Conservation (phyloP, 1,140 invertebrate species). For the Caenorhabditis tropicalis region DNA sequence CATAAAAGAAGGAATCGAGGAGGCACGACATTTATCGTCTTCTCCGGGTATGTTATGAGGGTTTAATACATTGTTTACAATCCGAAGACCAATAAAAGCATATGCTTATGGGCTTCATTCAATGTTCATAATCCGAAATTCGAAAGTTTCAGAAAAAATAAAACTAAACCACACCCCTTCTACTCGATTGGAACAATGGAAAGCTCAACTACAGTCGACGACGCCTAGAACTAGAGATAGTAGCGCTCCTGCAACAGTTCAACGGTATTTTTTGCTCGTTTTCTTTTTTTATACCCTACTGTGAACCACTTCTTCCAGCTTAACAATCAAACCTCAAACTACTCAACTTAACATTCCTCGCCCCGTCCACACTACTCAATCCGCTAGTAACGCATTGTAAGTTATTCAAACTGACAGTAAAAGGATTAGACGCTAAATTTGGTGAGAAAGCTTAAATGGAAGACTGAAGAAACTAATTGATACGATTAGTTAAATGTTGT, state of each 20-base stretch:
- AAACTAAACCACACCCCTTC: not conserved
- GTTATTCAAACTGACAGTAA: not conserved
- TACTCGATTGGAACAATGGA: slow-evolving; percentile 5
- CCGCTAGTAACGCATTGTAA: slow-evolving; percentile 38
- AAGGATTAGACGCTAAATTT: not conserved
- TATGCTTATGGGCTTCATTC: too few relatives aligned
- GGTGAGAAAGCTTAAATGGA: not conserved
- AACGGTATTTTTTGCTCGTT: not conserved
- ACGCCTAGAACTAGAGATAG: not conserved
- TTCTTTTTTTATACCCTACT: not conserved
- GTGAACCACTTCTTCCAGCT: not conserved
- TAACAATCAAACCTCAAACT: slow-evolving; percentile 36
- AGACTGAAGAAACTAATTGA: not conserved
- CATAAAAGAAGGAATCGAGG: slow-evolving; percentile 27
- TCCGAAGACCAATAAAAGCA: too few relatives aligned
- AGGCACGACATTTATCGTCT: slow-evolving; percentile 8
- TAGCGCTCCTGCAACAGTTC: slow-evolving; percentile 17
- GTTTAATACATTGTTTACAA: too few relatives aligned
- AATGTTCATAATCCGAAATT: too few relatives aligned
- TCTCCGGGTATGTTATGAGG: not conserved
- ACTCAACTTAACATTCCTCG: slow-evolving; percentile 42
- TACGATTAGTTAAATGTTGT: slow-evolving; percentile 42
- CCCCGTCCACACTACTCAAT: slow-evolving; percentile 26
- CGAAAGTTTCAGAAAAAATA: not conserved
- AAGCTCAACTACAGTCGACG: not conserved